Base-by-base conservation (phyloP, 2,113 vertebrate genomes). In the Datnioides undecimradiatus region DNA sequence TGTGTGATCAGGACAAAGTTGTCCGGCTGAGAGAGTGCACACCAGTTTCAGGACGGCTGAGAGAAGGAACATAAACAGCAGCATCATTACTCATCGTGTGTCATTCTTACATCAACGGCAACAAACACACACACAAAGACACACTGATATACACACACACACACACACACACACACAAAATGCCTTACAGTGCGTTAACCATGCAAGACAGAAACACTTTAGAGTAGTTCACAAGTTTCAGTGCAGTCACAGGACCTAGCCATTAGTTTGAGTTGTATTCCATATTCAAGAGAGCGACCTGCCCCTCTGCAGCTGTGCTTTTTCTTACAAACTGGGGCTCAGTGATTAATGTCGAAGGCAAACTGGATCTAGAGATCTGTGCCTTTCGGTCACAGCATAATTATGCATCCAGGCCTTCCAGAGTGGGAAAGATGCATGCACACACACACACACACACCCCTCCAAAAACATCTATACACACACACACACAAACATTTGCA, bases 131-230 rank as follows among this genome's bases (percentile, higher is more conserved):
- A 46, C 54, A 57, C 23, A 68, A n/a, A n/a, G 14, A 69, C 17
- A 85, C 58, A 87, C 48, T 29, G n/a, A 54, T 13, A 48, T 31
- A 80, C 41, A 33, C 36, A 74, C 45, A 73, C 49, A 65, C 25
- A 48, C 29, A 10, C 1, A 40, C 45, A 63, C 21, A 80, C 77
- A 80, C 57, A 85, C 80, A 48, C 75, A 84, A 80, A 90, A 91
- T 91, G 90, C 90, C 91, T 93, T 93, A 93, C 69, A 89, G 80
- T 83, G 55, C 11, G 66, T 82, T 70, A 71, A 80, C 81, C 82
- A 80, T 81, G 71, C 77, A 76, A 78, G 73, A 82, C 63, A 59
- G 74, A 75, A 60, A 86, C 59, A 69, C 70, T 73, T 67, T 45
- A 78, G 25, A 80, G 67, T 38, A 60, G 74, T 68, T 70, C 38